phyloP scores from a whole-genome alignment of 2,797 vertebrate species.

The Macrochelys suwanniensis region DNA sequence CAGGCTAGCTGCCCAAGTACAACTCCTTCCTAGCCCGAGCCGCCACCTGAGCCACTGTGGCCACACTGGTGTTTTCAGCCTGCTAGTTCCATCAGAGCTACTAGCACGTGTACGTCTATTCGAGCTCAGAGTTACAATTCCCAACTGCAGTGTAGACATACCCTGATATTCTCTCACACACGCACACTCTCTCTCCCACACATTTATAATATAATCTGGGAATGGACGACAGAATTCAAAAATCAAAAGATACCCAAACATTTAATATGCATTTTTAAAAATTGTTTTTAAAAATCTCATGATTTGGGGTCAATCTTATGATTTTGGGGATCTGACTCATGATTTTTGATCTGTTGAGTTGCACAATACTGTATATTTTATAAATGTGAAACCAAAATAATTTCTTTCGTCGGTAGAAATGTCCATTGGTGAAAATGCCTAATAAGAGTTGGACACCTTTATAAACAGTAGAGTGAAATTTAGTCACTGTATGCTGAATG shows the following conservation, averaged over 20 bases:
- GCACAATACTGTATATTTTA: not conserved
- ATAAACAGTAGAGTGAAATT: slow-evolving; percentile 1
- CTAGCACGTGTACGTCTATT: not conserved
- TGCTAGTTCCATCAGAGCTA: not conserved
- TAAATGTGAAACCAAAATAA: not conserved
- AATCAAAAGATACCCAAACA: too few species aligned
- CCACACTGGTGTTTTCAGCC: not conserved
- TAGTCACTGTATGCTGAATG: not conserved
- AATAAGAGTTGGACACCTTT: slow-evolving; percentile 26
- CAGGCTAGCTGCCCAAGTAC: not conserved
- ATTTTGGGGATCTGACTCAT: not conserved
- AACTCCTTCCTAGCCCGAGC: not conserved
- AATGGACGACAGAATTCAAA: not conserved
- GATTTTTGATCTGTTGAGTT: not conserved
- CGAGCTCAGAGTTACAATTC: not conserved
- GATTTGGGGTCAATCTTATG: not conserved
- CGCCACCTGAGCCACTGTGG: not conserved
- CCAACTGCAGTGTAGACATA: not conserved
- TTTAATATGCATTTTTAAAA: not conserved
- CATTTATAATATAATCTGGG: not conserved
- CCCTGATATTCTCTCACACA: not conserved
- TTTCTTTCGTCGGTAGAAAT: not conserved
- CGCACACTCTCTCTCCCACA: too few species aligned
- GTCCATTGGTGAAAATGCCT: not conserved
- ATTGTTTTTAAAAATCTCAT: too few species aligned